Conservation (phyloP, 2,113 vertebrate genomes). For the Chionomys nivalis region DNA sequence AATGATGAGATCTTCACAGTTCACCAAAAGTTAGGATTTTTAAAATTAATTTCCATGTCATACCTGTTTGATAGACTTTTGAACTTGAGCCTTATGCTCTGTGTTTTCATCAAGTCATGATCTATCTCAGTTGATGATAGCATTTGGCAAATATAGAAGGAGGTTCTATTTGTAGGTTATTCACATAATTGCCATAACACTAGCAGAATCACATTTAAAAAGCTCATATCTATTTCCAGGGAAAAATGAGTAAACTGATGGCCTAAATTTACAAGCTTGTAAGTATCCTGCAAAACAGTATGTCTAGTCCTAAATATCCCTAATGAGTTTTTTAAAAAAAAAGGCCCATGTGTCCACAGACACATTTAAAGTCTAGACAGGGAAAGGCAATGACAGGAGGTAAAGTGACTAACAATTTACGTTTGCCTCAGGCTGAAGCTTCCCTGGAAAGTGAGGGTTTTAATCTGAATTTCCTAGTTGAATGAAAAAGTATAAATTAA, state of each 20-base stretch:
- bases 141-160: constrained; percentile 31
- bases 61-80: not conserved
- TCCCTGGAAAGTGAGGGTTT: not conserved
- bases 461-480: not conserved
- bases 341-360: not conserved
- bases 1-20: not conserved
- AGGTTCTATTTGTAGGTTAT: constrained; percentile 3
- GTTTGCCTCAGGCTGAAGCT: not conserved
- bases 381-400: not conserved
- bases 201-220: constrained; percentile 24
- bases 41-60: not conserved
- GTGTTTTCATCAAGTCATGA: not conserved
- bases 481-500: not conserved
- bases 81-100: not conserved
- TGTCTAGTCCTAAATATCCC: not conserved
- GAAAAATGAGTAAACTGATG: not conserved
- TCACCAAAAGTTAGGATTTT: not conserved
- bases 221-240: not conserved
- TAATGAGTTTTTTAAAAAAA: not conserved
- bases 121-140: not conserved
- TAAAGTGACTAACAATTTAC: not conserved
- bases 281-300: not conserved
- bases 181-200: not conserved
- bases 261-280: not conserved
- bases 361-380: not conserved